Evolutionary conservation across 2,113 vertebrate species (phyloP), one percentile per base, ranked within the genome.

Genomic region (Anhinga anhinga): DNA sequence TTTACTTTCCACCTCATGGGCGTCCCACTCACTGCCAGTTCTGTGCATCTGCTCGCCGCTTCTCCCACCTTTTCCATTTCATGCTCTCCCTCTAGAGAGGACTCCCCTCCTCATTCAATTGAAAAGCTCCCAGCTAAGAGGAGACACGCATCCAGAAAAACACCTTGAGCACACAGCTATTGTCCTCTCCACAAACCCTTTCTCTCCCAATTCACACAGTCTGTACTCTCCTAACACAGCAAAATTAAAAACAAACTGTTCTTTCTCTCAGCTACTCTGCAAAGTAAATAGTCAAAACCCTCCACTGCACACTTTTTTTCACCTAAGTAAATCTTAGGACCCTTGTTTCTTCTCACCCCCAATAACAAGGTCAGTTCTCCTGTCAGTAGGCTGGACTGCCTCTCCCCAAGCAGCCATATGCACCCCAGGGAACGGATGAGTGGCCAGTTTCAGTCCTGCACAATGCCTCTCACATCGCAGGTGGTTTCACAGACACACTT

Each of bases 191-290:
- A 59, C 71, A 74, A 92, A 59, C 26, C 5, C 50, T 5, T 95
- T 63, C n/a, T 90, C 63, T 80, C 42, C 27, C 55, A 36, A 20
- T 66, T 83, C 90, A 86, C 27, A 16, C 3, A 27, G 5, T 66
- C 47, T 83, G 59, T 52, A 59, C 26, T 86, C 50, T 77, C 38
- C 26, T 42, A 79, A 66, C 19, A 49, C 5, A 66, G n/a, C 23
- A 90, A 90, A 88, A 92, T 88, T 73, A 84, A 94, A 96, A 80
- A 8, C 34, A 86, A 94, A 86, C 50, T 71, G 7, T 40, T 83
- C 71, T 73, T 90, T 88, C 88, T 73, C 50, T 55, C 76, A 77
- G 49, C 53, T 93, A 11, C 38, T 90, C 30, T 40, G 40, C 49
- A 92, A 83, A 87, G 66, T 17, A 91, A 96, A 95, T 72, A 96